phyloP scores from a whole-genome alignment of 2,888 invertebrate genomes.

The Rhorus exstirpatorius region DNA sequence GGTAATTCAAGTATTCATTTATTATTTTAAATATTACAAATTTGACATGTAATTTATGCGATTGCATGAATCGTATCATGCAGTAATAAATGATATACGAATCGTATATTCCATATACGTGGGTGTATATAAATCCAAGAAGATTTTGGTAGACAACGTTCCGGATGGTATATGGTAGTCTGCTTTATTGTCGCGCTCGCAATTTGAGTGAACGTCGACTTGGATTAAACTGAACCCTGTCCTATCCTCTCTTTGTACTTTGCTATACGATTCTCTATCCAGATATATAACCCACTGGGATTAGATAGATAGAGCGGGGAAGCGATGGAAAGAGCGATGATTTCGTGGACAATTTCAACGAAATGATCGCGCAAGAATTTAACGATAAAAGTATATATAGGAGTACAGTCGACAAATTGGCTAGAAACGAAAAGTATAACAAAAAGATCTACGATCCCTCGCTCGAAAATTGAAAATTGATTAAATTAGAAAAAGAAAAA shows the following conservation, averaged over 20 bases:
- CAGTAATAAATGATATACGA: neutral
- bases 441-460: slow-evolving; percentile 16
- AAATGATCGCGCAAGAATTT: slow-evolving; percentile 1
- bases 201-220: slow-evolving; percentile 61
- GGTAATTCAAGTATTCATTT: too few species aligned
- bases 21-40: neutral
- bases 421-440: neutral
- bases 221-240: slow-evolving; percentile 55
- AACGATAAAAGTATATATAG: slow-evolving; percentile 19
- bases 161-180: slow-evolving; percentile 33
- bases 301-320: neutral
- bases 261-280: slow-evolving; percentile 5
- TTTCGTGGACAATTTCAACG: slow-evolving; percentile 17
- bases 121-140: slow-evolving; percentile 16
- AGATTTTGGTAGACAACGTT: slow-evolving; percentile 29
- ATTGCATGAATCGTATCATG: neutral
- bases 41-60: neutral
- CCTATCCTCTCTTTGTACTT: slow-evolving; percentile 42
- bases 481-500: neutral
- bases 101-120: slow-evolving; percentile 3
- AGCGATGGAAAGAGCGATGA: neutral
- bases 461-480: slow-evolving; percentile 8
- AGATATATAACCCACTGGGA: neutral
- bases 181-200: slow-evolving; percentile 24
- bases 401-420: slow-evolving; percentile 6